Conservation (phyloP, 2,113 vertebrate genomes). For the Halcyon malimbica region DNA sequence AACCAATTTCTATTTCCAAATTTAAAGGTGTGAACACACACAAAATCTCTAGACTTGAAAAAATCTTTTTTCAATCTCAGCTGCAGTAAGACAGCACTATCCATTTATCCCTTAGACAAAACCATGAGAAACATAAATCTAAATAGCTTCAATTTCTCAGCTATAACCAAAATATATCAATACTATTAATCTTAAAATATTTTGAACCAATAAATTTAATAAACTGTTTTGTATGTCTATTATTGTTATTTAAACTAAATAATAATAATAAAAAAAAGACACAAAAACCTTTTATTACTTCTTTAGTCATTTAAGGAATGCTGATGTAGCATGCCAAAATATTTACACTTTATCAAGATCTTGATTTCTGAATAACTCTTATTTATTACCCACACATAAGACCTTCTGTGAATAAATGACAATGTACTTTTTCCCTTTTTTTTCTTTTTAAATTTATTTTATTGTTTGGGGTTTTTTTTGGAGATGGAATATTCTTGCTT, state of each 20-base stretch:
- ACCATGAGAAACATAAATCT: neutral
- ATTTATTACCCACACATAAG: neutral
- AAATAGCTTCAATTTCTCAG: neutral
- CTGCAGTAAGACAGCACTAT: neutral
- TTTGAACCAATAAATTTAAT: neutral
- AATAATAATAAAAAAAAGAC: neutral
- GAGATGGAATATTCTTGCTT: neutral
- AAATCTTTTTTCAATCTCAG: rapidly evolving
- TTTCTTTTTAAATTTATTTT: neutral
- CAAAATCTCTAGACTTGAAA: neutral
- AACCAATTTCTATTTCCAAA: neutral
- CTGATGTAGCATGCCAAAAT: rapidly evolving
- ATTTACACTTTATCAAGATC: neutral
- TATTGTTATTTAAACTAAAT: neutral
- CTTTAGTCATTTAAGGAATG: neutral
- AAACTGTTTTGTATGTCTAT: neutral
- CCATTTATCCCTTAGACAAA: neutral
- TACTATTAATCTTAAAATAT: neutral
- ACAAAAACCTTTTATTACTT: neutral
- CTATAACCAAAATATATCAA: neutral
- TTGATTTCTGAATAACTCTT: neutral
- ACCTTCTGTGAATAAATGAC: neutral
- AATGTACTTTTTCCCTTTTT: neutral
- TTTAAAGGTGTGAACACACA: neutral
- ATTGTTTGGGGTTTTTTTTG: neutral